Conservation (phyloP, 2,797 vertebrate species). For the Chelmon rostratus region DNA sequence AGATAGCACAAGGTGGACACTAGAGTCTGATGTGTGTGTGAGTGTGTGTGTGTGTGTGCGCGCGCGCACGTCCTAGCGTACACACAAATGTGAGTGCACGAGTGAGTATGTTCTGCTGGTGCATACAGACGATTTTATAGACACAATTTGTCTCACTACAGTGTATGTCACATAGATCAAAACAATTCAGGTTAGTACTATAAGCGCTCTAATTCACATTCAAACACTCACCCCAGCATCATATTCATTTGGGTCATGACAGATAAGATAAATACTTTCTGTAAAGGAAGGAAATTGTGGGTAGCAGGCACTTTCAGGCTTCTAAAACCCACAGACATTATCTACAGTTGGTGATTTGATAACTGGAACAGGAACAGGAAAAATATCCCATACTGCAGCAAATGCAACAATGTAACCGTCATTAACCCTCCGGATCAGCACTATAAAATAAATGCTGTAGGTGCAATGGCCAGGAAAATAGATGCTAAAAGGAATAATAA, state of each 20-base stretch:
- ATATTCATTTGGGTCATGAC: conserved; percentile 49
- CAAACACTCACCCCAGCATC: conserved; percentile 6
- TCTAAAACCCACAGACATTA: conserved; percentile 49
- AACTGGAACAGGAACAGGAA: conserved; percentile 50
- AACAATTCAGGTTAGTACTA: conserved; percentile 5
- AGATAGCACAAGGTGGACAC: conserved; percentile 76
- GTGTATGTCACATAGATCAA: conserved; percentile 10
- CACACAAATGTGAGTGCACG: not conserved
- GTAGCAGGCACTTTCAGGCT: conserved; percentile 54
- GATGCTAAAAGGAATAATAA: conserved; percentile 1
- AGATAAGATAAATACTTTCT: conserved; percentile 50
- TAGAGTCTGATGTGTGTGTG: conserved; percentile 11
- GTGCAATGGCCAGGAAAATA: conserved; percentile 6
- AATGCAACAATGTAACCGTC: conserved; percentile 28
- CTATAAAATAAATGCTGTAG: not conserved
- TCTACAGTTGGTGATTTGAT: conserved; percentile 52
- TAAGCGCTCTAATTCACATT: conserved; percentile 32
- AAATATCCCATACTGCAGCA: conserved; percentile 34
- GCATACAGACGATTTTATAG: not conserved
- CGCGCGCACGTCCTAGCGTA: no score
- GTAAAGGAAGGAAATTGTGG: conserved; percentile 62
- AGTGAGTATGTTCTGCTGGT: conserved; percentile 3
- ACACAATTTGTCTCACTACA: not conserved
- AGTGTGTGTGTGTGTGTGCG: not conserved
- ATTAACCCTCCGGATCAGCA: conserved; percentile 18